Evolutionary conservation across 2,797 vertebrate species (phyloP).

Genomic region (Huso huso): DNA sequence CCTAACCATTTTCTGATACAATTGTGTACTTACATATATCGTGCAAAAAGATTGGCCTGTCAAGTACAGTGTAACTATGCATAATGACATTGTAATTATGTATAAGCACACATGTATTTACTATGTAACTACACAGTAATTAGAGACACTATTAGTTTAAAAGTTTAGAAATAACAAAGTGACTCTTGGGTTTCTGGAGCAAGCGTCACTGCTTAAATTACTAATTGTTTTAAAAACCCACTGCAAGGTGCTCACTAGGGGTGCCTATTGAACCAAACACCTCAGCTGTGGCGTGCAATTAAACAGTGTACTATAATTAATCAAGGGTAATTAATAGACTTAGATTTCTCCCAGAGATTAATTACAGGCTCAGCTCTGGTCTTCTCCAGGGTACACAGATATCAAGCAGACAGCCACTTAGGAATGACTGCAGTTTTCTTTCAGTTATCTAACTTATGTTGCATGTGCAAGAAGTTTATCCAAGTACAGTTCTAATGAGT

Average conservation of each 20-base stretch:
- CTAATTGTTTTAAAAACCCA: conserved; percentile 59
- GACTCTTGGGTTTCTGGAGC: conserved; percentile 19
- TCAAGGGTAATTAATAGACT: conserved; percentile 64
- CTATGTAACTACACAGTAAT: too few species aligned
- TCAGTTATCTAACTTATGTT: background rate
- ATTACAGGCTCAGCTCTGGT: conserved; percentile 30
- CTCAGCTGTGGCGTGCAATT: conserved; percentile 61
- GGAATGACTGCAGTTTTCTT: background rate
- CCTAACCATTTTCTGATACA: too few species aligned
- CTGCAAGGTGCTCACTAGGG: conserved; percentile 56
- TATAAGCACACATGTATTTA: too few species aligned
- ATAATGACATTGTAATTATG: too few species aligned
- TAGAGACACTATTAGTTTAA: conserved; percentile 19
- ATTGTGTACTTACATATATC: too few species aligned
- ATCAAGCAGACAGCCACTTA: background rate
- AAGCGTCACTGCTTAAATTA: conserved; percentile 33
- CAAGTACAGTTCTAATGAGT: background rate
- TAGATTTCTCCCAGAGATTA: conserved; percentile 53
- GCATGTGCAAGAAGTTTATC: background rate
- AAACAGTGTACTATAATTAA: conserved; percentile 68
- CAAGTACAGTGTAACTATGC: too few species aligned
- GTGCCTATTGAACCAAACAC: conserved; percentile 47
- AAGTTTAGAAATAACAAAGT: conserved; percentile 24
- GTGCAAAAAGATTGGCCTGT: too few species aligned
- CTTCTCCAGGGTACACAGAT: background rate